Evolutionary conservation across 2,113 vertebrate genomes (phyloP), one percentile per base, ranked within the genome.

Genomic region (Indicator maculatus): DNA sequence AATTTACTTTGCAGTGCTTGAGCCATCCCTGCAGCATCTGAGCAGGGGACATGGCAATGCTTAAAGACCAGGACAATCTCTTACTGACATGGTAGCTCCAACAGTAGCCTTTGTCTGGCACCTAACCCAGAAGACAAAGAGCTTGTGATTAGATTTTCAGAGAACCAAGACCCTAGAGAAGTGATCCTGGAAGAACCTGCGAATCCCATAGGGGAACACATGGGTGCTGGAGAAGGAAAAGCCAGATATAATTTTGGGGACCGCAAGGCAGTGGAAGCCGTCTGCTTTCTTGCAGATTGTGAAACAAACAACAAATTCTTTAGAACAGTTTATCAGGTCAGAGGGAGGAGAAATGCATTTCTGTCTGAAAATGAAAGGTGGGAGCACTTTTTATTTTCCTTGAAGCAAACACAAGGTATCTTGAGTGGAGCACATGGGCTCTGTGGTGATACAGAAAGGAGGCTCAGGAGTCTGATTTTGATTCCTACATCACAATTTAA

Each of bases 1-100:
- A 66, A 91, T 89, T 87, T 88, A 66, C 67, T 87, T 74, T 73
- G 84, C 56, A 52, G 56, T 73, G 84, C 69, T 67, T 70, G 60
- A 91, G 56, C 87, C 79, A 74, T 73, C 38, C 23, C 67, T 2
- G 2, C 28, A 83, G 87, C 90, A 93, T 89, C 89, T 93, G 91
- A 52, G 18, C 41, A 66, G 78, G 63, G 24, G 60, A 84, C 55
- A 55, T 52, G 59, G 66, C 77, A 80, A 17, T 26, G 36, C 36
- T 44, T n/a, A 60, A 74, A 81, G 75, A 41, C 56, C 60, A 86
- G 56, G 77, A 33, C 41, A 33, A 27, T 88, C 72, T 89, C 84
- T 60, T n/a, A 11, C 47, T 88, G 61, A 71, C 0, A 0, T 44
- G 30, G 56, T 56, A 56, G 63, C 56, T 89, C 55, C 5, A 36